Evolutionary conservation across 2,113 vertebrate genomes (phyloP).

Genomic region (Salvelinus alpinus): DNA sequence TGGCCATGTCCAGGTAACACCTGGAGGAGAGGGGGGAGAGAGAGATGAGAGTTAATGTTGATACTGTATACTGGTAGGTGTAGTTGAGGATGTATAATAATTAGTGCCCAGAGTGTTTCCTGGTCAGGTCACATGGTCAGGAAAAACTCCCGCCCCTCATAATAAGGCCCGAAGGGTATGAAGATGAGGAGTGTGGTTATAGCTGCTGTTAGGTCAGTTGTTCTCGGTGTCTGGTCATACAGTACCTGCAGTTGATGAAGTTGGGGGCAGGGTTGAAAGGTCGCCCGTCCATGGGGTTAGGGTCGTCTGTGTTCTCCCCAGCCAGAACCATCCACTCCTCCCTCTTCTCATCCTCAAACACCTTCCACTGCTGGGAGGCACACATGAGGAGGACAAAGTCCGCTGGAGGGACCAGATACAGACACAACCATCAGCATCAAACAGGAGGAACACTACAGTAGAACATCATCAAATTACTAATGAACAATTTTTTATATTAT

Average conservation of each 20-base stretch:
- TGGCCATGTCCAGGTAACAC: constrained; percentile 92
- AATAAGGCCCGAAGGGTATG: too few species aligned
- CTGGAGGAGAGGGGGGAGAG: constrained; percentile 60
- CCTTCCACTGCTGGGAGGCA: constrained; percentile 90
- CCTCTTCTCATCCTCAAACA: constrained; percentile 81
- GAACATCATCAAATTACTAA: too few species aligned
- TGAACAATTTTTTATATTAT: not conserved
- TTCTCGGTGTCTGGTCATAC: constrained; percentile 54
- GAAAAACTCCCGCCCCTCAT: too few species aligned
- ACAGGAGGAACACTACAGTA: too few species aligned
- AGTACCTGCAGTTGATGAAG: constrained; percentile 90
- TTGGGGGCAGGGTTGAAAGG: constrained; percentile 81
- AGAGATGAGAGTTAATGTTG: not conserved
- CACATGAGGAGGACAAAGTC: constrained; percentile 93
- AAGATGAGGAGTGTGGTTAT: too few species aligned
- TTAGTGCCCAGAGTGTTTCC: too few species aligned
- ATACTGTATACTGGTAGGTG: not conserved
- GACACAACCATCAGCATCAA: not conserved
- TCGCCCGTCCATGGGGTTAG: constrained; percentile 68
- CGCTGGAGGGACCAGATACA: constrained; percentile 63
- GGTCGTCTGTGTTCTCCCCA: constrained; percentile 80
- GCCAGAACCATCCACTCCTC: constrained; percentile 82
- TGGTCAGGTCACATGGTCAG: too few species aligned
- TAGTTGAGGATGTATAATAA: too few species aligned
- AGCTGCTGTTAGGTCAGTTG: not conserved